phyloP scores from a whole-genome alignment of 2,888 invertebrate genomes.

The Stenotaenia linearis region DNA sequence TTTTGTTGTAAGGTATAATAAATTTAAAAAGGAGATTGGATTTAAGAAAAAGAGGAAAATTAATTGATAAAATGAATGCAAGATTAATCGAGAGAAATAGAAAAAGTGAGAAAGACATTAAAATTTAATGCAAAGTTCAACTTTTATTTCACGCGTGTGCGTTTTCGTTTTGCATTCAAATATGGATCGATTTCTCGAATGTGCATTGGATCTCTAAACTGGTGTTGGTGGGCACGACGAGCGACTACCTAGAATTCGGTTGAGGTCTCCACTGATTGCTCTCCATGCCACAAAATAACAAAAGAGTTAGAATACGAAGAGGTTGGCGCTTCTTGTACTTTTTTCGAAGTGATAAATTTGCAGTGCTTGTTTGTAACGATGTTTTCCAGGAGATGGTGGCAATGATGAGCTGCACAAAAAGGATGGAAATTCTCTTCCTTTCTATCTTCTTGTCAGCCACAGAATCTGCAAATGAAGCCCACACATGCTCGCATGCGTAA shows the following conservation, averaged over 20 bases:
- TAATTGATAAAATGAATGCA: no score
- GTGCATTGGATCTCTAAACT: constrained; percentile 5
- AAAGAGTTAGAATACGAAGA: background rate
- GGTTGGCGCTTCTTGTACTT: constrained; percentile 2
- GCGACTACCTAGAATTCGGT: background rate
- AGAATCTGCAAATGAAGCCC: constrained; percentile 2
- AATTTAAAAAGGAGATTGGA: no score
- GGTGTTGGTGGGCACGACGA: background rate
- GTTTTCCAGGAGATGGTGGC: constrained; percentile 19
- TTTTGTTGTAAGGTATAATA: no score
- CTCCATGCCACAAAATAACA: constrained; percentile 6
- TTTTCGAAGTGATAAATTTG: constrained; percentile 15
- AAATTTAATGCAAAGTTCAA: background rate
- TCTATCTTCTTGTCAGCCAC: background rate
- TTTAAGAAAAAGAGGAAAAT: no score
- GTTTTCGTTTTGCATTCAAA: background rate
- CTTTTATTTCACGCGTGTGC: background rate
- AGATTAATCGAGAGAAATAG: no score
- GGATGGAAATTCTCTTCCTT: constrained; percentile 17
- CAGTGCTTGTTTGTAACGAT: constrained; percentile 19
- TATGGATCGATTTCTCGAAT: constrained; percentile 7
- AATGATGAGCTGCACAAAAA: constrained; percentile 10
- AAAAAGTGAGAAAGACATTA: background rate
- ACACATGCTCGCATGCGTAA: constrained; percentile 11
- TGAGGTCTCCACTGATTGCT: constrained; percentile 13